These are phyloP conservation scores for Pteropus alecto DNA, from an alignment of 2,113 vertebrate genomes.

Conservation along the genomic window DNA sequence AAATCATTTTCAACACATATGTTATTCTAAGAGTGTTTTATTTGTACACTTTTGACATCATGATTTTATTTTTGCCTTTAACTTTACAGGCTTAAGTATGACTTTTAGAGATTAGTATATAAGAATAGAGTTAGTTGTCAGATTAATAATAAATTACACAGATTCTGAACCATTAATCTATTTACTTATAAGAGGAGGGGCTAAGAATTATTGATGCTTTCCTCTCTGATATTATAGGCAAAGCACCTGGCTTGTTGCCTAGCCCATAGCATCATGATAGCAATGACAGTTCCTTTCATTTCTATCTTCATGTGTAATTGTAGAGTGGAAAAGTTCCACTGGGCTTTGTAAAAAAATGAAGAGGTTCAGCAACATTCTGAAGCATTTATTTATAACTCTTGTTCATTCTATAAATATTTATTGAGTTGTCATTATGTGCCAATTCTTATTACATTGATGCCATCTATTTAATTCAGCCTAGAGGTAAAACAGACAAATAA, in stretches of 20 bases:
- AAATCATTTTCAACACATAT: background rate
- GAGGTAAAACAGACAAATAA: background rate
- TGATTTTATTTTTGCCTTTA: background rate
- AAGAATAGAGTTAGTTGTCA: background rate
- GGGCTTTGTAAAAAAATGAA: background rate
- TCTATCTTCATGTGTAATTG: background rate
- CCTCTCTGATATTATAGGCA: background rate
- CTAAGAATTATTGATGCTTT: background rate
- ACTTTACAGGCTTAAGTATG: background rate
- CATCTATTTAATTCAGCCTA: background rate
- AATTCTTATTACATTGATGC: background rate
- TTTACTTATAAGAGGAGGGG: background rate
- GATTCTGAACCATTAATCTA: background rate
- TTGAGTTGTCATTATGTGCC: background rate
- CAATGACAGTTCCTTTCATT: background rate
- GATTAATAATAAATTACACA: background rate
- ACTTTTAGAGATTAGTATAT: background rate
- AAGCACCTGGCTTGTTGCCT: background rate
- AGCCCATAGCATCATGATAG: background rate
- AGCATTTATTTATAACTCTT: background rate
- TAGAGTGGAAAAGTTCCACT: background rate
- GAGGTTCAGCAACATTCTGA: background rate
- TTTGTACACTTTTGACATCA: background rate
- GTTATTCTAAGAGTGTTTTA: background rate
- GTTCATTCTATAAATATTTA: background rate